Evolutionary conservation across 2,888 invertebrate species (phyloP).

Genomic region (Chrysomela aeneicollis): DNA sequence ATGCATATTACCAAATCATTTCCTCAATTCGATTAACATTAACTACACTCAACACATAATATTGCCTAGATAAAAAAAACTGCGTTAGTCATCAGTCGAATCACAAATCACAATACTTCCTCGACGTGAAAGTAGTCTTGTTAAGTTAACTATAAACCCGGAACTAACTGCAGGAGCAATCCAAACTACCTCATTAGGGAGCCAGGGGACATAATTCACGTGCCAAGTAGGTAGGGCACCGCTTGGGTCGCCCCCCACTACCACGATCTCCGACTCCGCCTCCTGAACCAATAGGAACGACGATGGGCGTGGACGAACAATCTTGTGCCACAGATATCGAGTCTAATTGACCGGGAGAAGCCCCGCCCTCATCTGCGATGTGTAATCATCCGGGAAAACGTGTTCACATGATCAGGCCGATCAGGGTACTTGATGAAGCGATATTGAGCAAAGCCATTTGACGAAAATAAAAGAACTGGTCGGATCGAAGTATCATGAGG

Average conservation of each 20-base stretch:
- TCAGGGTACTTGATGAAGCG: too few relatives aligned
- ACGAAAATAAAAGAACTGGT: neutral
- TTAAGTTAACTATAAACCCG: neutral
- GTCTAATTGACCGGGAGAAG: too few relatives aligned
- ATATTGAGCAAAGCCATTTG: neutral
- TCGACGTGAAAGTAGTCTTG: slow-evolving; percentile 24
- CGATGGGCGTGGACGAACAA: neutral
- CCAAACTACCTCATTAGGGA: neutral
- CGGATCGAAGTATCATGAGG: neutral
- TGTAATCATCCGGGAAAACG: too few relatives aligned
- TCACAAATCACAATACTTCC: slow-evolving; percentile 37
- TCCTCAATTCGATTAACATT: slow-evolving; percentile 38
- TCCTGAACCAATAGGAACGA: neutral
- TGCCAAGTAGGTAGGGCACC: neutral
- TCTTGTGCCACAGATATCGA: too few relatives aligned
- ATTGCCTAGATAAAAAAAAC: slow-evolving; percentile 37
- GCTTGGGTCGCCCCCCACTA: neutral
- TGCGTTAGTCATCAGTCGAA: slow-evolving; percentile 29
- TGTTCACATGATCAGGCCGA: too few relatives aligned
- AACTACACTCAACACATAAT: slow-evolving; percentile 42
- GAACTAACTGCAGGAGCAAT: neutral
- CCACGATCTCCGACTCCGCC: too few relatives aligned
- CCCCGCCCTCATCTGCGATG: too few relatives aligned
- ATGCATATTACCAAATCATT: slow-evolving; percentile 30
- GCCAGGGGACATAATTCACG: neutral